Conservation (phyloP, 2,797 vertebrate genomes). For the Momotus momota region DNA sequence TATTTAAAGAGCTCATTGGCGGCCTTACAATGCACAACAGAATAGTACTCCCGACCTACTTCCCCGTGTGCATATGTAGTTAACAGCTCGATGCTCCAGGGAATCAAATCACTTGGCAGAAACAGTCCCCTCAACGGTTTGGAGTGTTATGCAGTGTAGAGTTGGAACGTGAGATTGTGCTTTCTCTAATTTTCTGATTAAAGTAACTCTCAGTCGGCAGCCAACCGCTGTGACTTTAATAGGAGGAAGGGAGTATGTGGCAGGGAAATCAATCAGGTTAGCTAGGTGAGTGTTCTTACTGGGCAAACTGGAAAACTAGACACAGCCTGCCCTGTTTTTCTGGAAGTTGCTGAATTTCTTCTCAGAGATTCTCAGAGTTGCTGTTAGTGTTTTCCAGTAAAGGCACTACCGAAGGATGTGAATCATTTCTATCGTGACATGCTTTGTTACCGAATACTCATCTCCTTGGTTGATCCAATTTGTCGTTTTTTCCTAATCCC, state of each 20-base stretch:
- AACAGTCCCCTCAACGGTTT: neutral
- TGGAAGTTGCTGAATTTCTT: neutral
- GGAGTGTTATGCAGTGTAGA: neutral
- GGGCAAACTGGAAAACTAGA: neutral
- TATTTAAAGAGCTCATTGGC: neutral
- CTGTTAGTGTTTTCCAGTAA: neutral
- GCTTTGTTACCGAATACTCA: neutral
- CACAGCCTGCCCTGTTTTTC: accelerated
- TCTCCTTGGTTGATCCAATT: neutral
- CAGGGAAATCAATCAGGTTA: neutral
- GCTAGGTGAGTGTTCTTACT: neutral
- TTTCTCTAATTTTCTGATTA: conserved; percentile 45
- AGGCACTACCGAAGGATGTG: neutral
- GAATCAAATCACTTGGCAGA: conserved; percentile 11
- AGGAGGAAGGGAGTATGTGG: neutral
- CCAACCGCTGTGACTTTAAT: neutral
- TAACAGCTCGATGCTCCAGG: neutral
- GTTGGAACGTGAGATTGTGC: neutral
- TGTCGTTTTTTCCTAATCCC: neutral
- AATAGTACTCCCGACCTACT: neutral
- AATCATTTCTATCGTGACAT: neutral
- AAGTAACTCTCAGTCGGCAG: neutral
- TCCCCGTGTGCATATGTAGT: neutral
- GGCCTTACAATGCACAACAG: neutral
- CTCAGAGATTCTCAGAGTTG: neutral